phyloP scores from a whole-genome alignment of 2,797 vertebrate species.

The Avahi laniger region DNA sequence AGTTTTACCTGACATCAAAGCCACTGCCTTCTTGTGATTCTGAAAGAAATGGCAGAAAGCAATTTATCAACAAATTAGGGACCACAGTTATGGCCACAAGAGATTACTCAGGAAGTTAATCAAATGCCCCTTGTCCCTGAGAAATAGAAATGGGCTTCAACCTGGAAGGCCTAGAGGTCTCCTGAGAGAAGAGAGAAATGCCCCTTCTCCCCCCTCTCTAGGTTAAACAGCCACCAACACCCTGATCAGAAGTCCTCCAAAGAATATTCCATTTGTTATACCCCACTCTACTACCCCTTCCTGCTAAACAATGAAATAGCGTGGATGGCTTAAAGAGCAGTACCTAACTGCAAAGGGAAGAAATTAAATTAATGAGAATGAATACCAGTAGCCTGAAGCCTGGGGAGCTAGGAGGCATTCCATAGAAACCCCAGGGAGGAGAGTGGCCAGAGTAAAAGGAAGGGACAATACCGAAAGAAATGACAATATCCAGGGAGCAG shows the following conservation, averaged over 20 bases:
- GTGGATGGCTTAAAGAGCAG: neutral
- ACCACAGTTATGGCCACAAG: neutral
- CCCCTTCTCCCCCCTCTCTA: neutral
- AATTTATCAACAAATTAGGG: neutral
- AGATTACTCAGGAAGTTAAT: neutral
- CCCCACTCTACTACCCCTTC: neutral
- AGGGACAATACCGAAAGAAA: constrained; percentile 44
- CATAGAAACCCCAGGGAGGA: constrained; percentile 55
- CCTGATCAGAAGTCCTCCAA: neutral
- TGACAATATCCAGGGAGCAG: constrained; percentile 68
- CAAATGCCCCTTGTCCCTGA: neutral
- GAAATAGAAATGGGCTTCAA: neutral
- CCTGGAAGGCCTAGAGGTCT: neutral
- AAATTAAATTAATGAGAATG: constrained; percentile 50
- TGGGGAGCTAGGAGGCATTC: constrained; percentile 66
- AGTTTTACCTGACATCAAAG: neutral
- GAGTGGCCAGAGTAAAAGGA: constrained; percentile 16
- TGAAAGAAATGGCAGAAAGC: neutral
- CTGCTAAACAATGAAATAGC: neutral
- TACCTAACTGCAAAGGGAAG: constrained; percentile 25
- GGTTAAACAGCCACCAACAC: neutral
- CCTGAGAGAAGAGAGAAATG: neutral
- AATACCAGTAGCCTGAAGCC: constrained; percentile 48
- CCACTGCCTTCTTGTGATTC: neutral
- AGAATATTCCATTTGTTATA: neutral